Base-by-base conservation (phyloP, 2,797 vertebrate genomes). In the Tamandua tetradactyla region DNA sequence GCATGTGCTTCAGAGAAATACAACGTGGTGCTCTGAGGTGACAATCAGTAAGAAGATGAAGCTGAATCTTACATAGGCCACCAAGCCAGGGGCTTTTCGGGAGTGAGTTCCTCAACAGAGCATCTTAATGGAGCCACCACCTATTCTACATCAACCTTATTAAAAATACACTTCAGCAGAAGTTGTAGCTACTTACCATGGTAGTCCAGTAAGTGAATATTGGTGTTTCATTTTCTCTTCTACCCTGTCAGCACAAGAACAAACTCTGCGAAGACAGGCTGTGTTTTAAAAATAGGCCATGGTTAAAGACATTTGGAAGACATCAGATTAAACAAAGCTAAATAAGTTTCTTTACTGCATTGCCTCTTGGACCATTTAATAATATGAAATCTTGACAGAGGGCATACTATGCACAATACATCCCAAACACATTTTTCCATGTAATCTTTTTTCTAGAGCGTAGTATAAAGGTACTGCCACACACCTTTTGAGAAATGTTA, bases 401-500 rank as follows among this genome's bases (percentile, higher is more conserved):
- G 14, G 8, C 85, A 12, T 86, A 59, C 78, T 55, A 81, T 64
- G 5, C 18, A 94, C 32, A 37, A 55, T 72, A 40, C 30, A 47
- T 35, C 14, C 42, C 66, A 92, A 91, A 64, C 14, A 91, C 71
- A 80, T 37, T 71, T 69, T 79, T 2, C 14, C 27, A 69, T 20
- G 10, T 22, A 22, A 22, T 37, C 15, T 52, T 79, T 64, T 66
- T 44, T 14, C 7, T 30, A 37, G n/a, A 35, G 9, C 2, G 7
- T 47, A 7, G 12, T n/a, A 2, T 40, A 61, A 69, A 95, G 37
- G 15, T 62, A 47, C 30, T 93, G 57, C 9, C 81, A 15, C 79
- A 78, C 57, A 88, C n/a, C 35, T 87, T 94, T 47, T 66, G 80
- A 91, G 75, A 91, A 80, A 89, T 62, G 10, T 17, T 82, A 69